A percentile compares a stretch with the other conserved stretches of the same genome.
These are phyloP conservation scores for Aleiodes alternator DNA, from an alignment of 2,888 invertebrate genomes.

Conservation along the genomic window DNA sequence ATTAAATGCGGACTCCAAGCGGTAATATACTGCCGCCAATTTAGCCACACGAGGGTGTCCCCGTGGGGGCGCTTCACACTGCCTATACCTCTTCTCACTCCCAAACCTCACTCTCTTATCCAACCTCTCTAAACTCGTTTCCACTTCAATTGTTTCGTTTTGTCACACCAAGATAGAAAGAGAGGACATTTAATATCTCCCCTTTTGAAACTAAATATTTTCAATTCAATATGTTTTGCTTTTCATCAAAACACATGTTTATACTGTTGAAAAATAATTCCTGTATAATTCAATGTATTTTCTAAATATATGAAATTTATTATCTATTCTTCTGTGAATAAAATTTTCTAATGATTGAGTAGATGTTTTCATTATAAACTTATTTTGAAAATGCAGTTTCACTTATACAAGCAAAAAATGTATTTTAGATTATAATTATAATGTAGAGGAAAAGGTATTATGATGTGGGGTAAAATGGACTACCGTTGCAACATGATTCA, in stretches of 20 bases:
- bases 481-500: too few species aligned
- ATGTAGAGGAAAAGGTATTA: too few species aligned
- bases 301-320: too few species aligned
- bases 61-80: constrained; percentile 65
- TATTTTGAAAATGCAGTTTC: too few species aligned
- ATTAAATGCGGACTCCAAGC: constrained; percentile 74
- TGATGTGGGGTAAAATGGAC: too few species aligned
- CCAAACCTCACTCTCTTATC: background rate
- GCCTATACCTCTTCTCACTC: constrained; percentile 34
- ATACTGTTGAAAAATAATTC: too few species aligned
- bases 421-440: too few species aligned
- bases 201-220: constrained; percentile 31
- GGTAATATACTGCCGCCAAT: constrained; percentile 75
- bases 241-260: background rate
- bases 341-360: too few species aligned
- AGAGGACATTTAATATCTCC: constrained; percentile 25
- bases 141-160: constrained; percentile 47
- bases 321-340: too few species aligned
- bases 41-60: constrained; percentile 69
- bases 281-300: too few species aligned
- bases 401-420: too few species aligned
- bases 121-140: constrained; percentile 19
- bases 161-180: constrained; percentile 17
- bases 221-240: constrained; percentile 5
- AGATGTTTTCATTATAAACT: too few species aligned